These are phyloP conservation scores for Sphecodes monilicornis DNA, from an alignment of 2,888 invertebrate species.

Conservation along the genomic window DNA sequence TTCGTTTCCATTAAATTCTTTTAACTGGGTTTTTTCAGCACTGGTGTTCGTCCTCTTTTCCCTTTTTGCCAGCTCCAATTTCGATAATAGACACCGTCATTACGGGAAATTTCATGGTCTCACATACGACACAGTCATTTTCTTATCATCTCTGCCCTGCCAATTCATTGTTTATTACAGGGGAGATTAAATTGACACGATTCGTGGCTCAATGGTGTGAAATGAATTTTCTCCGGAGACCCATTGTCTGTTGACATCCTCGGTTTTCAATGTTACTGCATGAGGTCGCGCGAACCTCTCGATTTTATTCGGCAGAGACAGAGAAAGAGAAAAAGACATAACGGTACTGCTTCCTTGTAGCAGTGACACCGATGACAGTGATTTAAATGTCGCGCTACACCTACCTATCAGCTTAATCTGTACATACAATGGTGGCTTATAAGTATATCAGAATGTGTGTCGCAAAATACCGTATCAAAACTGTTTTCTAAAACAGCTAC, in stretches of 20 bases:
- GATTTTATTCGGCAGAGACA: constrained; percentile 51
- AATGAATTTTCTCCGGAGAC: not conserved
- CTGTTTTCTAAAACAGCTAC: not conserved
- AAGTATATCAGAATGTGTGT: not conserved
- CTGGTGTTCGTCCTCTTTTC: constrained; percentile 6
- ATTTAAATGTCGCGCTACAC: constrained; percentile 56
- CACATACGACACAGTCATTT: too few relatives aligned
- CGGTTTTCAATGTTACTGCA: not conserved
- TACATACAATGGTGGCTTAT: constrained; percentile 24
- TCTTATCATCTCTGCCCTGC: not conserved
- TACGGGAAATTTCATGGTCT: not conserved
- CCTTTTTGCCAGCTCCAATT: not conserved
- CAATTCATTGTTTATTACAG: not conserved
- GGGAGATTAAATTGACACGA: not conserved
- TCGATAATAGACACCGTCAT: not conserved
- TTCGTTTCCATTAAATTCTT: constrained; percentile 7
- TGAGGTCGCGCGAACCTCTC: not conserved
- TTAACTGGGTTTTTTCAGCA: not conserved
- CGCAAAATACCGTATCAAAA: not conserved
- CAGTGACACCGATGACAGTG: constrained; percentile 50
- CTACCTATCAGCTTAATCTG: constrained; percentile 20
- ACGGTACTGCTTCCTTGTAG: constrained; percentile 62
- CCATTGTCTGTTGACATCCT: not conserved
- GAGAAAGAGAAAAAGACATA: constrained; percentile 17
- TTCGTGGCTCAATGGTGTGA: not conserved